Conservation (phyloP, 1,140 invertebrate species). For the Aphelinus certus region DNA sequence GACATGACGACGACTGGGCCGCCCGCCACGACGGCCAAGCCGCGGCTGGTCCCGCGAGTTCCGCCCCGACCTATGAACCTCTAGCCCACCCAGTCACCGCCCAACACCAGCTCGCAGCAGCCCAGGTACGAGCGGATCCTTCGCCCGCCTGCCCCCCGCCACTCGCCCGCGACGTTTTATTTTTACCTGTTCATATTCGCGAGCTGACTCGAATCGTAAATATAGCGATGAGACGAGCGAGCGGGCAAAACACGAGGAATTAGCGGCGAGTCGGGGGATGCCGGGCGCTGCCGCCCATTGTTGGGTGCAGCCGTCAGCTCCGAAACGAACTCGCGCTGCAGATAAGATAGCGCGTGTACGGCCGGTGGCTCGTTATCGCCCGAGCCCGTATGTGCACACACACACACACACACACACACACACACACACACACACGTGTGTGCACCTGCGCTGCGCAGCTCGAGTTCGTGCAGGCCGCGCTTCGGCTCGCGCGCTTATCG, state of each 20-base stretch:
- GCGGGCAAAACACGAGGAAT: not conserved
- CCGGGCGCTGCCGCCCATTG: too few relatives aligned
- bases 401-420: not conserved
- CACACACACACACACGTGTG: not conserved
- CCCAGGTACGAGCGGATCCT: too few relatives aligned
- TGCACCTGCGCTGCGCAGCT: constrained; percentile 20
- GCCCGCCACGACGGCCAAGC: too few relatives aligned
- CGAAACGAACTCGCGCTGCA: not conserved
- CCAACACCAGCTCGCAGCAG: too few relatives aligned
- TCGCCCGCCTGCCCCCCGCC: too few relatives aligned
- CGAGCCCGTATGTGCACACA: not conserved
- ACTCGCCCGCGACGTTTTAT: too few relatives aligned
- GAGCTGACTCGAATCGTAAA: not conserved
- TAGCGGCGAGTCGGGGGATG: not conserved
- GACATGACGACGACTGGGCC: too few relatives aligned
- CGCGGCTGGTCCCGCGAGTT: too few relatives aligned
- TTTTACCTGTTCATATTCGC: too few relatives aligned
- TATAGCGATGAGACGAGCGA: not conserved
- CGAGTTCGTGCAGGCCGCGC: constrained; percentile 1
- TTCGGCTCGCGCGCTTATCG: constrained; percentile 1
- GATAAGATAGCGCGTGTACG: constrained; percentile 31
- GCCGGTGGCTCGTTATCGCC: constrained; percentile 25
- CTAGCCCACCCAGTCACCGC: too few relatives aligned
- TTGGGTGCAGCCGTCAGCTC: too few relatives aligned
- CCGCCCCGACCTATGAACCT: too few relatives aligned